These are phyloP conservation scores for Venusia cambrica DNA, from an alignment of 2,888 invertebrate genomes.

Conservation along the genomic window DNA sequence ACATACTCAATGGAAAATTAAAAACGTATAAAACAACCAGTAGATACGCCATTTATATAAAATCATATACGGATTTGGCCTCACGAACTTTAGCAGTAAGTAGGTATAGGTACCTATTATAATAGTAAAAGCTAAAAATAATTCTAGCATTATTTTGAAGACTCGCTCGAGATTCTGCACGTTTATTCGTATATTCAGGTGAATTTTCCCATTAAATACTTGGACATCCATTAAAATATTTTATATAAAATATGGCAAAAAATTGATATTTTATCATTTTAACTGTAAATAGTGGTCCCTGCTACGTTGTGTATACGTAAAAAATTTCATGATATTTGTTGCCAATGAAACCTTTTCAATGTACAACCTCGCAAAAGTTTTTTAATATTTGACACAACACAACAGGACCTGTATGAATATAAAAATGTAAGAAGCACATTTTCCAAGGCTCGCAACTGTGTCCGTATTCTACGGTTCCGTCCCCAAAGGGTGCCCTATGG, in stretches of 20 bases:
- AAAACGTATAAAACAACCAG: slow-evolving; percentile 16
- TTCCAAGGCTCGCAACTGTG: slow-evolving; percentile 40
- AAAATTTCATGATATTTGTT: too few species aligned
- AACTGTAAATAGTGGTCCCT: too few species aligned
- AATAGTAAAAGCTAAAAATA: slow-evolving; percentile 8
- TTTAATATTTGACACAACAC: slow-evolving; percentile 26
- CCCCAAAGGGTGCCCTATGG: too few species aligned
- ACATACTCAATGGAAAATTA: slow-evolving; percentile 27
- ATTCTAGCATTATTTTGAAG: slow-evolving; percentile 18
- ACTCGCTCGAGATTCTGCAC: slow-evolving; percentile 26
- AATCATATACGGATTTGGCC: slow-evolving; percentile 19
- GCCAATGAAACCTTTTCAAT: too few species aligned
- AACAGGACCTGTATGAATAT: slow-evolving; percentile 22
- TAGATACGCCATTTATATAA: slow-evolving; percentile 2
- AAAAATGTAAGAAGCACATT: slow-evolving; percentile 8
- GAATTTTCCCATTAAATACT: slow-evolving; percentile 11
- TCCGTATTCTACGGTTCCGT: too few species aligned
- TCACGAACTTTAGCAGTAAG: slow-evolving; percentile 15
- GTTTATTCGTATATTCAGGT: slow-evolving; percentile 3
- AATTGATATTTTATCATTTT: too few species aligned
- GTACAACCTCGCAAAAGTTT: too few species aligned
- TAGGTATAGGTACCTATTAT: slow-evolving; percentile 10
- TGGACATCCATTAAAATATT: too few species aligned
- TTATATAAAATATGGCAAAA: too few species aligned
- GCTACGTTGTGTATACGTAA: too few species aligned